Conservation (phyloP, 92 coral and sea anemone species). For the Phenganax subtilis region DNA sequence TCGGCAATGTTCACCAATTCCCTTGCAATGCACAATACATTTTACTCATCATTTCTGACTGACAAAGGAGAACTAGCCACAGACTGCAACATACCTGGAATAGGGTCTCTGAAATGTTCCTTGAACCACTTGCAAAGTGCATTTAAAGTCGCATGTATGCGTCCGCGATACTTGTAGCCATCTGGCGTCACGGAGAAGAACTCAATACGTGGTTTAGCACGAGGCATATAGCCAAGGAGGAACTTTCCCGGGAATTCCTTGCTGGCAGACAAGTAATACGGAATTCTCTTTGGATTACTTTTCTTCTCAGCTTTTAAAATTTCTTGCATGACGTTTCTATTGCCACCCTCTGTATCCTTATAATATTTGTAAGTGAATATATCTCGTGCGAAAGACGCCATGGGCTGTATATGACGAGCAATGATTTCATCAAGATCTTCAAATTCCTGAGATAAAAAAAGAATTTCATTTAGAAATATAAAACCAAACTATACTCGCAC, state of each 20-base stretch:
- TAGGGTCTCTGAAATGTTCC: conserved; percentile 96
- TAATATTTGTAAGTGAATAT: conserved; percentile 75
- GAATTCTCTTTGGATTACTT: conserved; percentile 83
- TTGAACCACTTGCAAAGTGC: conserved; percentile 94
- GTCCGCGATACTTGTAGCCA: conserved; percentile 84
- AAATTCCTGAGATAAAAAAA: conserved; percentile 61
- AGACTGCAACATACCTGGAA: conserved; percentile 66
- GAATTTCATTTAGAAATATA: neutral
- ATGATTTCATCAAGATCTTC: conserved; percentile 97
- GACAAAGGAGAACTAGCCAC: neutral
- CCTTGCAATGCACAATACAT: neutral
- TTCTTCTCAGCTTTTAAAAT: conserved; percentile 61
- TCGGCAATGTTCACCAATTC: neutral
- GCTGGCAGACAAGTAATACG: conserved; percentile 68
- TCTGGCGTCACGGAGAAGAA: conserved; percentile 79
- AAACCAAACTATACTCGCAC: no score
- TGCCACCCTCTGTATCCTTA: conserved; percentile 74
- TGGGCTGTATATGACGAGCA: conserved; percentile 97
- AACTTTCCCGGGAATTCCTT: conserved; percentile 93
- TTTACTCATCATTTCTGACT: neutral
- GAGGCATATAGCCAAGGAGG: conserved; percentile 87
- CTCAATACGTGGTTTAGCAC: conserved; percentile 81
- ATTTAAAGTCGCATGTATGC: conserved; percentile 74
- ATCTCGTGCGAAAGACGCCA: conserved; percentile 88
- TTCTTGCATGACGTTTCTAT: conserved; percentile 71